Conservation (phyloP, 2,797 vertebrate genomes). For the Trachurus trachurus region DNA sequence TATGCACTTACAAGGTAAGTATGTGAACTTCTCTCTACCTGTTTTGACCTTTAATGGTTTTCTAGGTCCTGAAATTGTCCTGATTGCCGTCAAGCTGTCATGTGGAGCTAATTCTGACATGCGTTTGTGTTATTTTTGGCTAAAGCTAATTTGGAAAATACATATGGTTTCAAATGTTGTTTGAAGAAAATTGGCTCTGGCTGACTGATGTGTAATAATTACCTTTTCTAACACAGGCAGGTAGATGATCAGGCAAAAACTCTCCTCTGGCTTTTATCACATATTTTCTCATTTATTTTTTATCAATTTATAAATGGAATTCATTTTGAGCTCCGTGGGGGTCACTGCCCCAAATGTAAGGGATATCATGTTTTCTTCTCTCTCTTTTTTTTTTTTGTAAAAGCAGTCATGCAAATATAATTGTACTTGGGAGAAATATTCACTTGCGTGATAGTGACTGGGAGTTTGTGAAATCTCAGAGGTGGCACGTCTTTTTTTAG, state of each 20-base stretch:
- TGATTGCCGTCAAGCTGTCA: conserved; percentile 7
- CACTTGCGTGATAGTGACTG: conserved; percentile 12
- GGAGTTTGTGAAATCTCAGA: conserved; percentile 33
- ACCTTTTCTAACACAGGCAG: not conserved
- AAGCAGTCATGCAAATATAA: conserved; percentile 47
- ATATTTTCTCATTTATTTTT: conserved; percentile 31
- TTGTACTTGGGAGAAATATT: conserved; percentile 38
- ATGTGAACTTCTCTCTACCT: not conserved
- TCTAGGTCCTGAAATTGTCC: not conserved
- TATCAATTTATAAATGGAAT: conserved; percentile 13
- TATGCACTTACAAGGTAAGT: not conserved
- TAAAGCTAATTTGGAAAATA: conserved; percentile 7
- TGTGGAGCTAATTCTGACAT: not conserved
- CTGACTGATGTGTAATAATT: not conserved
- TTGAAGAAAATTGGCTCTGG: conserved; percentile 10
- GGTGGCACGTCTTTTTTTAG: conserved; percentile 29
- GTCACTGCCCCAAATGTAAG: conserved; percentile 9
- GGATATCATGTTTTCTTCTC: not conserved
- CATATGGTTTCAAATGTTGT: conserved; percentile 12
- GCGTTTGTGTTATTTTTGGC: conserved; percentile 30
- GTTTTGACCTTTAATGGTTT: conserved; percentile 11
- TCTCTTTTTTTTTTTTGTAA: not conserved
- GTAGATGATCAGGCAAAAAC: not conserved
- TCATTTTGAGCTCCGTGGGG: not conserved
- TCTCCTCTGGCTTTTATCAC: not conserved